Percentiles rank a stretch among this genome's conserved stretches.
phyloP scores from a whole-genome alignment of 2,113 vertebrate genomes.

The Cisticola juncidis region DNA sequence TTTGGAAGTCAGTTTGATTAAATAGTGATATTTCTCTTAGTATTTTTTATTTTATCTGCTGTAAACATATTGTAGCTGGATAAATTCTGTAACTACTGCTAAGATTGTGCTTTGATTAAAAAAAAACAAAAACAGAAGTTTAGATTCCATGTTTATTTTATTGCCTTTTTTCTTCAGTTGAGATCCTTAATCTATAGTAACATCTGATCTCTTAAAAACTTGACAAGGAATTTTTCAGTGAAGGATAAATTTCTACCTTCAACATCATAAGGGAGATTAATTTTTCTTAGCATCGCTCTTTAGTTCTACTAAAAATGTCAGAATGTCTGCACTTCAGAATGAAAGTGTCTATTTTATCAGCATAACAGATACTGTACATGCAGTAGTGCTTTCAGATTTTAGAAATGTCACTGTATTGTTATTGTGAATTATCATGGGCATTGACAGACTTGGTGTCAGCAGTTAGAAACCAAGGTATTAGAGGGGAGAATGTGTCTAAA shows the following conservation, averaged over 20 bases:
- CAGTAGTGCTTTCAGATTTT: neutral
- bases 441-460: neutral
- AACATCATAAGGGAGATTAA: neutral
- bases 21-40: neutral
- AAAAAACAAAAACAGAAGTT: neutral
- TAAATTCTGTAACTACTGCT: neutral
- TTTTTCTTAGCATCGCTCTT: neutral
- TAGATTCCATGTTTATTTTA: neutral
- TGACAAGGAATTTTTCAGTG: neutral
- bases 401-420: neutral
- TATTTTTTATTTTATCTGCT: neutral
- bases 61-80: neutral
- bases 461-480: neutral
- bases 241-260: neutral
- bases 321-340: neutral
- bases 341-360: slow-evolving; percentile 2
- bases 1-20: neutral
- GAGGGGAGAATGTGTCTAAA: neutral
- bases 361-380: neutral
- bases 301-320: neutral
- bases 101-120: neutral
- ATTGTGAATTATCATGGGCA: neutral
- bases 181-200: neutral
- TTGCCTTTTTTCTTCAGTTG: neutral
- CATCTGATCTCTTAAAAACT: neutral